Evolutionary conservation across 2,888 invertebrate genomes (phyloP).

Genomic region (Blera fallax): DNA sequence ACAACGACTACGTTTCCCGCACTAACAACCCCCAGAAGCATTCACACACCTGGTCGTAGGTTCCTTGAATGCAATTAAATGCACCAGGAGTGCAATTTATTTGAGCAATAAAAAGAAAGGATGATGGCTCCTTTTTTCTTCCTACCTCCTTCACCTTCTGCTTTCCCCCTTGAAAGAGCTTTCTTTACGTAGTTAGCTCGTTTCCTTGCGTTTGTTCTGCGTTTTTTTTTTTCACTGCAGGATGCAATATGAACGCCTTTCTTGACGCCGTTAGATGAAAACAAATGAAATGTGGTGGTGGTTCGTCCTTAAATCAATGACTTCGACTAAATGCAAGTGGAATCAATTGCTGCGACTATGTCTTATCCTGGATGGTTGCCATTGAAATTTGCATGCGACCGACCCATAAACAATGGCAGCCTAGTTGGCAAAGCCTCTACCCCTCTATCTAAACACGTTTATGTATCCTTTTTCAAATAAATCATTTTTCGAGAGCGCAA

Average conservation of each 20-base stretch:
- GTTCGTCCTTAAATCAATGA: neutral
- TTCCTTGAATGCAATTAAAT: constrained; percentile 65
- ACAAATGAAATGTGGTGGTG: neutral
- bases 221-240: constrained; percentile 10
- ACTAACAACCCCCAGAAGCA: neutral
- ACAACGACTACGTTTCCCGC: neutral
- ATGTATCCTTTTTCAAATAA: neutral
- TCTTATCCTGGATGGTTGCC: neutral
- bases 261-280: neutral
- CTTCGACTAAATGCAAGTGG: neutral
- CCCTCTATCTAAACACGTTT: neutral
- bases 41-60: constrained; percentile 22
- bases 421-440: neutral
- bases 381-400: neutral
- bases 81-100: constrained; percentile 67
- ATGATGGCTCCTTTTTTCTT: too few species aligned
- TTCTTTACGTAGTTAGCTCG: constrained; percentile 11
- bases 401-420: neutral
- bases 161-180: neutral
- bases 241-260: neutral
- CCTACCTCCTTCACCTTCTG: too few species aligned
- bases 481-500: neutral
- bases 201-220: constrained; percentile 3
- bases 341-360: neutral
- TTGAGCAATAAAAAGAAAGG: constrained; percentile 23